A percentile compares a stretch with the other conserved stretches of the same genome.
Evolutionary conservation across 2,888 invertebrate genomes (phyloP).

Genomic region (Apamea epomidion): DNA sequence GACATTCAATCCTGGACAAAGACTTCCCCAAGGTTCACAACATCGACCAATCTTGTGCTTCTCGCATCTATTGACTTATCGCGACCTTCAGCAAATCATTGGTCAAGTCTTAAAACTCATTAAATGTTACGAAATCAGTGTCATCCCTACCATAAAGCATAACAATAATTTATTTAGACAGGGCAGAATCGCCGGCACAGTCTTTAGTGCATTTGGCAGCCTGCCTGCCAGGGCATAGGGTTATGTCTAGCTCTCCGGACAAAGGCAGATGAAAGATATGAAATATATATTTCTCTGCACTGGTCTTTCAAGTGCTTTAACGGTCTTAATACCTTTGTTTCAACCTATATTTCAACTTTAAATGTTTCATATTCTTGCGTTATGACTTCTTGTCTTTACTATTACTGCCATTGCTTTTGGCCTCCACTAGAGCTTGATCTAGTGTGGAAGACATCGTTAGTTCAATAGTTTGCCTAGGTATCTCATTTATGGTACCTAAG

Average conservation of each 20-base stretch:
- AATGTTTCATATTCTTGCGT: constrained; percentile 42
- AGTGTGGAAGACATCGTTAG: neutral
- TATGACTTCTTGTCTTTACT: constrained; percentile 22
- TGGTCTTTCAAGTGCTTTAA: constrained; percentile 52
- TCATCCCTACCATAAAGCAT: constrained; percentile 46
- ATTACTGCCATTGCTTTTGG: constrained; percentile 7
- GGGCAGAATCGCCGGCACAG: constrained; percentile 64
- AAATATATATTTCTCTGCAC: constrained; percentile 63
- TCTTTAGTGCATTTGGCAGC: constrained; percentile 72
- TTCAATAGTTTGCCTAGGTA: neutral
- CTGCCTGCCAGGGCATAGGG: constrained; percentile 68
- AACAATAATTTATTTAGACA: constrained; percentile 70
- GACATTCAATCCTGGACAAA: neutral
- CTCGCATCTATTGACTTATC: neutral
- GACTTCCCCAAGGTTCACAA: no score
- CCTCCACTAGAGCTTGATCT: neutral
- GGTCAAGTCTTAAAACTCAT: neutral
- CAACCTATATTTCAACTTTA: constrained; percentile 43
- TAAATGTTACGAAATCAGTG: neutral
- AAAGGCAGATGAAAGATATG: constrained; percentile 61
- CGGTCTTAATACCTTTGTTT: constrained; percentile 37
- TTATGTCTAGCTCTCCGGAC: constrained; percentile 51
- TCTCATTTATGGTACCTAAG: neutral
- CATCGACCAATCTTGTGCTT: neutral
- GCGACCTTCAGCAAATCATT: neutral